A percentile compares a stretch with the other conserved stretches of the same genome.
Evolutionary conservation across 2,888 invertebrate species (phyloP).

Genomic region (Clanis bilineata): DNA sequence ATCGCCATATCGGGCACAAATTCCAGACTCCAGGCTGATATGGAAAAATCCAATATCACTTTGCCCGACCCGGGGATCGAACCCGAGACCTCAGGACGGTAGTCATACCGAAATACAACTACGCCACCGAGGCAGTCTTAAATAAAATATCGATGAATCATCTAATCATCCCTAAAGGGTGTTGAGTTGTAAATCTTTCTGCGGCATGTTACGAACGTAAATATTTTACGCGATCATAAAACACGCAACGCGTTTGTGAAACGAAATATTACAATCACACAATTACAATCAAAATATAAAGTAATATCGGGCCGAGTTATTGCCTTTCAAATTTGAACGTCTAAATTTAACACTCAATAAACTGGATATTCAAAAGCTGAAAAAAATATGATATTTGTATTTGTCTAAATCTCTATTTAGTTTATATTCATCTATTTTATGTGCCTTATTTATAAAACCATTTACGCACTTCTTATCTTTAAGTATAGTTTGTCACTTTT

Average conservation of each 20-base stretch:
- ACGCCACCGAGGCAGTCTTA: neutral
- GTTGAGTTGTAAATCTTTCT: slow-evolving; percentile 11
- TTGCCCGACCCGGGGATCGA: too few species aligned
- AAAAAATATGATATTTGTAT: neutral
- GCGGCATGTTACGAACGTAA: slow-evolving; percentile 7
- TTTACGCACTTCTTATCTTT: too few species aligned
- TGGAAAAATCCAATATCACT: too few species aligned
- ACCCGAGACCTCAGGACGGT: too few species aligned
- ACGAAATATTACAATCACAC: slow-evolving; percentile 8
- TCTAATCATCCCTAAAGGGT: neutral
- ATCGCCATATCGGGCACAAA: too few species aligned
- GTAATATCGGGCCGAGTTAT: neutral
- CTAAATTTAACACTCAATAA: neutral
- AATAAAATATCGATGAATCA: neutral
- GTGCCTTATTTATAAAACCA: too few species aligned
- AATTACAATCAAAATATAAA: slow-evolving; percentile 13
- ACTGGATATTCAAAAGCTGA: neutral
- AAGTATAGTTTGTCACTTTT: too few species aligned
- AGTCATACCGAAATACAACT: too few species aligned
- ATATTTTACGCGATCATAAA: slow-evolving; percentile 9
- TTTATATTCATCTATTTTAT: too few species aligned
- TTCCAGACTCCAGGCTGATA: too few species aligned
- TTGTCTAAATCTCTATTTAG: too few species aligned
- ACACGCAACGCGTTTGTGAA: slow-evolving; percentile 5
- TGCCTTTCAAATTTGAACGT: neutral